Conservation (phyloP, 92 coral and sea anemone species). For the Bergia puertoricense region DNA sequence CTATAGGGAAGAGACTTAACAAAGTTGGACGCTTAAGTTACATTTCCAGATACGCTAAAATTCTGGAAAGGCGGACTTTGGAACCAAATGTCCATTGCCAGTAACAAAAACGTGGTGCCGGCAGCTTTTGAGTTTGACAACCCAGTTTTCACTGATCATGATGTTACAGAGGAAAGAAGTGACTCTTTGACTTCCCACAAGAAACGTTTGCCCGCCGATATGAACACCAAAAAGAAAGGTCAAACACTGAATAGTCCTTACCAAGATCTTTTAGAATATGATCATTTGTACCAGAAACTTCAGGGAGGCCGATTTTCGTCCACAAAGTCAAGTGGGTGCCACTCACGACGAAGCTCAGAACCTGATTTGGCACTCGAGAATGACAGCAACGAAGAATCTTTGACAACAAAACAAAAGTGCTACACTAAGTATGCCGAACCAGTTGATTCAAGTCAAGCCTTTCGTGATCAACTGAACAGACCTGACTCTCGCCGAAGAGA, state of each 20-base stretch:
- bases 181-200: neutral
- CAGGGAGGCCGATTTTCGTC: neutral
- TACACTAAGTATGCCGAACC: neutral
- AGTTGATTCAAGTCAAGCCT: neutral
- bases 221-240: neutral
- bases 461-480: neutral
- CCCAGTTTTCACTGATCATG: neutral
- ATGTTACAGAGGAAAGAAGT: neutral
- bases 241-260: neutral
- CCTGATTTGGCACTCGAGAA: neutral
- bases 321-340: neutral
- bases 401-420: neutral
- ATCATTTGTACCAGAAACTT: neutral
- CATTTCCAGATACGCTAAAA: neutral
- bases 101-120: neutral
- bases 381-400: neutral
- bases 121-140: neutral
- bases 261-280: conserved; percentile 1
- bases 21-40: neutral
- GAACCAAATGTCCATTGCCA: neutral
- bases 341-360: neutral
- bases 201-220: neutral
- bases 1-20: neutral
- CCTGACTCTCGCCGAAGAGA: neutral
- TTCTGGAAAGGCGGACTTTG: too few species aligned